A percentile compares a stretch with the other conserved stretches of the same genome.
These are phyloP conservation scores for Xenopus petersii DNA, from an alignment of 2,797 vertebrate species.

Conservation along the genomic window DNA sequence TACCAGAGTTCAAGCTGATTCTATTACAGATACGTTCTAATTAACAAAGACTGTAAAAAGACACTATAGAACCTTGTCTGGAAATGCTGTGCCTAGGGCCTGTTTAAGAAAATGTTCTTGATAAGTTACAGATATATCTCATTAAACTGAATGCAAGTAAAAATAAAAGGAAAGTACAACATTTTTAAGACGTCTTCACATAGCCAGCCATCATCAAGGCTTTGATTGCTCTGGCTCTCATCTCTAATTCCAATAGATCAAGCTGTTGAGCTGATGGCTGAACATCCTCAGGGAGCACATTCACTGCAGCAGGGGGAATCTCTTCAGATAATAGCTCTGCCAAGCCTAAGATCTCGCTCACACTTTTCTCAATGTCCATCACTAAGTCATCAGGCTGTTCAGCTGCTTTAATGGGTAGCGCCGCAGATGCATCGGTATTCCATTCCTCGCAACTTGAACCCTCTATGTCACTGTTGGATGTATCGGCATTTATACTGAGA, in stretches of 20 bases:
- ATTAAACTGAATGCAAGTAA: no score
- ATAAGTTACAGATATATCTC: no score
- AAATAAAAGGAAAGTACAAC: no score
- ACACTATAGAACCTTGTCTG: no score
- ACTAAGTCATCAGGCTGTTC: conserved; percentile 81
- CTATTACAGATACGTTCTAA: no score
- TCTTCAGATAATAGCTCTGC: conserved; percentile 62
- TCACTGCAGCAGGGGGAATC: conserved; percentile 51
- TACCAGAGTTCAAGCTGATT: no score
- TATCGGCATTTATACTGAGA: conserved; percentile 93
- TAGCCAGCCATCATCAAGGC: conserved; percentile 95
- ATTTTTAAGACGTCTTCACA: conserved; percentile 65
- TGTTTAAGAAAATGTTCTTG: no score
- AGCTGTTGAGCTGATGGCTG: conserved; percentile 91
- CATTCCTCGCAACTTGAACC: conserved; percentile 79
- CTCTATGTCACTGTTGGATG: conserved; percentile 94
- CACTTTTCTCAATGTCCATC: conserved; percentile 92
- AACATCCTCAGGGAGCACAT: conserved; percentile 60
- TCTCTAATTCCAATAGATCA: conserved; percentile 93
- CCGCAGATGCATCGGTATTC: conserved; percentile 56
- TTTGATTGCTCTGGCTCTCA: conserved; percentile 95
- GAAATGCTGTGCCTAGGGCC: no score
- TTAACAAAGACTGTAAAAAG: no score
- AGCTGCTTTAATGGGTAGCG: conserved; percentile 52
- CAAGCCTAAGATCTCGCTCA: conserved; percentile 87